Evolutionary conservation across 2,888 invertebrate genomes (phyloP).

Genomic region (Malthinus flaveolus): DNA sequence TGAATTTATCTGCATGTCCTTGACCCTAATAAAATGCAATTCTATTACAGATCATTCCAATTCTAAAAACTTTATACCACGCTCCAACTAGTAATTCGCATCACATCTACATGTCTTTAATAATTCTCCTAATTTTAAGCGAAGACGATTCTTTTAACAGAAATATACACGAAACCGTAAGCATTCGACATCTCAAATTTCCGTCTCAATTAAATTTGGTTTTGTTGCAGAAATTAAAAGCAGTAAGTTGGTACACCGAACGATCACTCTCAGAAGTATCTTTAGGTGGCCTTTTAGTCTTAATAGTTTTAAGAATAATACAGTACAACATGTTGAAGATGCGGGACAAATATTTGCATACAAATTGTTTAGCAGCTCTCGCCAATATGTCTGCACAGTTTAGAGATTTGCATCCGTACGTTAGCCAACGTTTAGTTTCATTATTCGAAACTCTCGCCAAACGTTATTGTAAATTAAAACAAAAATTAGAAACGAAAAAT

Average conservation of each 20-base stretch:
- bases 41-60: slow-evolving; percentile 77
- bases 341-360: slow-evolving; percentile 96
- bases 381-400: slow-evolving; percentile 98
- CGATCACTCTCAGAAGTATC: slow-evolving; percentile 89
- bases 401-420: slow-evolving; percentile 90
- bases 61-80: slow-evolving; percentile 89
- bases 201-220: not conserved
- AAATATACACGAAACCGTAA: slow-evolving; percentile 90
- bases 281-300: slow-evolving; percentile 88
- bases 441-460: slow-evolving; percentile 90
- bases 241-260: slow-evolving; percentile 93
- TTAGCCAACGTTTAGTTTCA: slow-evolving; percentile 90
- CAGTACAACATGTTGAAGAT: slow-evolving; percentile 97
- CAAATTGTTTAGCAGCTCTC: slow-evolving; percentile 96
- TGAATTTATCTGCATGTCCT: too few species aligned
- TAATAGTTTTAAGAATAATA: slow-evolving; percentile 94
- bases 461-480: slow-evolving; percentile 71
- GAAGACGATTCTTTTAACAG: slow-evolving; percentile 96
- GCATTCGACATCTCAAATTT: slow-evolving; percentile 48
- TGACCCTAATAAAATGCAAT: not conserved
- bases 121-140: slow-evolving; percentile 91
- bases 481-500: slow-evolving; percentile 29
- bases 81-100: slow-evolving; percentile 91
- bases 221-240: slow-evolving; percentile 77
- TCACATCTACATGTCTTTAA: slow-evolving; percentile 98